Base-by-base conservation (phyloP, 2,113 vertebrate species). In the Oriolus oriolus region DNA sequence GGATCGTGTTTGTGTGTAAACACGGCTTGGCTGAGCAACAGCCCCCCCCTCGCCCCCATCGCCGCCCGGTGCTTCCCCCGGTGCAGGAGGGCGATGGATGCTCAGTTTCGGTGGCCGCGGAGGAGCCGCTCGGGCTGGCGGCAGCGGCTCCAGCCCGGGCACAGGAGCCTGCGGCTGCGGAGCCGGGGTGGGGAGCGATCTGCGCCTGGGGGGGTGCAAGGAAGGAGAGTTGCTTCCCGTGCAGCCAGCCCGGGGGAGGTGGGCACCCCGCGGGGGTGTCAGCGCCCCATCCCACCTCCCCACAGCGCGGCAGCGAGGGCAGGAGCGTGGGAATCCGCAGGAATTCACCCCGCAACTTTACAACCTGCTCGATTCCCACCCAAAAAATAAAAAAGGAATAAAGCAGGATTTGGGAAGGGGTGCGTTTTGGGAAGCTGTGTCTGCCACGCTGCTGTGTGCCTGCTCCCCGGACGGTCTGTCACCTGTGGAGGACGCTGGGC, bases 401-500 rank as follows among this genome's bases (percentile, higher is more conserved):
- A 21, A 15, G 2, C 9, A 16, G 19, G 42, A 2, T 70, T 42
- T 22, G 22, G 47, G 35, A 20, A 8, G 37, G 20, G 22, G 5
- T 20, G 65, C 10, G 14, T 37, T 80, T 39, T 9, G 60, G 31
- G 60, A 13, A 61, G 83, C 69, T 9, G 61, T 7, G 1, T 37
- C 8, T 53, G 74, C 2, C 31, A 1, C 0, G 49, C 45, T 31
- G 75, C 56, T 23, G 24, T 8, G 30, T 84, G 77, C 68, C 9
- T 33, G 74, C 13, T 87, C 52, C 49, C 41, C 57, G 65, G 39
- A 1, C 54, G 52, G 1, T 16, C 44, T 73, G 84, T 97, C 97
- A 98, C 98, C 98, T 98, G 97, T 98, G 97, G 98, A 97, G 97
- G 85, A 89, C 8, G 44, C 88, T 59, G 93, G 82, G 85, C 73